These are phyloP conservation scores for Gambusia holbrooki DNA, from an alignment of 2,113 vertebrate genomes.

Conservation along the genomic window DNA sequence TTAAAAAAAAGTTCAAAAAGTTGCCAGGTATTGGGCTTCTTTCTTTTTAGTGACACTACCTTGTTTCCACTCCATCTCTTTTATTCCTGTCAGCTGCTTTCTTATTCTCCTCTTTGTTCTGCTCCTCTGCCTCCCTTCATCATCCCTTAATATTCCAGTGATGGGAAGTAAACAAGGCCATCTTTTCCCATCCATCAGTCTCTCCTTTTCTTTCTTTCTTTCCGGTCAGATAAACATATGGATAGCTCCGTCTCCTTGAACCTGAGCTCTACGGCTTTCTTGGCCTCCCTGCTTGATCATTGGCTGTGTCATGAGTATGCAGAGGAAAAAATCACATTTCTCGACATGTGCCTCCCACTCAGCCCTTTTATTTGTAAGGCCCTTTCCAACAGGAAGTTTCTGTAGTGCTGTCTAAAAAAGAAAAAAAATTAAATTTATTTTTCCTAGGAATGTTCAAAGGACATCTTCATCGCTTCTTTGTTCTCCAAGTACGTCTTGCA, in stretches of 20 bases:
- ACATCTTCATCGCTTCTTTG: background rate
- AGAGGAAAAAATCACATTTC: background rate
- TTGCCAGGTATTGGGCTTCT: too few relatives aligned
- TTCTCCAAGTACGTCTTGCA: background rate
- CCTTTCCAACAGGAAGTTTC: background rate
- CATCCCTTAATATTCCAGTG: background rate
- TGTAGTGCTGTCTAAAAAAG: too few relatives aligned
- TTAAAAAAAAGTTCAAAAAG: too few relatives aligned
- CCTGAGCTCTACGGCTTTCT: background rate
- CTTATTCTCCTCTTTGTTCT: background rate
- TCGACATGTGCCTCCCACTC: background rate
- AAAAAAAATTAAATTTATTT: too few relatives aligned
- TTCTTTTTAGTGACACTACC: background rate
- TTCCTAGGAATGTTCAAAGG: too few relatives aligned
- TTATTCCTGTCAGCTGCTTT: background rate
- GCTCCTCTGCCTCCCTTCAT: background rate
- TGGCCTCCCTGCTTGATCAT: background rate
- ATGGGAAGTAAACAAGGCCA: background rate
- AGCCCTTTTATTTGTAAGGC: background rate
- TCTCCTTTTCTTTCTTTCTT: background rate
- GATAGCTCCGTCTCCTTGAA: slow-evolving; percentile 2
- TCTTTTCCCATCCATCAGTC: background rate
- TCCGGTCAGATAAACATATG: background rate
- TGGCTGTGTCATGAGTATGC: background rate
- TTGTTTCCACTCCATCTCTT: background rate